Evolutionary conservation across 2,113 vertebrate species (phyloP).

Genomic region (Sinocyclocheilus grahami): DNA sequence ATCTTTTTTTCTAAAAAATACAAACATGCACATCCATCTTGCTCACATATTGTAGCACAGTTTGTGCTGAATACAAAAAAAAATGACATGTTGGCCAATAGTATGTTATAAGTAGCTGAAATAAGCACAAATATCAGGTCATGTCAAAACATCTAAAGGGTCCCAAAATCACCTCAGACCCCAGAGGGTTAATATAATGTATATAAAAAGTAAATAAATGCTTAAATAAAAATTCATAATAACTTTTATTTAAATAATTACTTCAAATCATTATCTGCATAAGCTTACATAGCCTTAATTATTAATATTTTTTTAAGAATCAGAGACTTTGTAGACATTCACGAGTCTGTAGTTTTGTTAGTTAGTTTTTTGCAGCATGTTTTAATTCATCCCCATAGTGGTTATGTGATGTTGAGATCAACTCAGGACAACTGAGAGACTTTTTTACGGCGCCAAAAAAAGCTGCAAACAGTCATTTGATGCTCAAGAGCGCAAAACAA

Average conservation of each 20-base stretch:
- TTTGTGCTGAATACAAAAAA: too few relatives aligned
- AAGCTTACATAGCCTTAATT: not conserved
- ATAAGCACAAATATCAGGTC: too few relatives aligned
- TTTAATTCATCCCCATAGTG: not conserved
- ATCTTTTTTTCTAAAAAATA: too few relatives aligned
- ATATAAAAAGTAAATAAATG: not conserved
- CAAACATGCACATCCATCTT: too few relatives aligned
- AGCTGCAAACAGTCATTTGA: not conserved
- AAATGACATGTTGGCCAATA: too few relatives aligned
- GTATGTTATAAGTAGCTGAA: too few relatives aligned
- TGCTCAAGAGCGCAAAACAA: not conserved
- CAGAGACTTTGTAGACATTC: not conserved
- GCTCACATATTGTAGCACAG: too few relatives aligned
- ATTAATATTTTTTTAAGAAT: not conserved
- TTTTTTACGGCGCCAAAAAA: not conserved
- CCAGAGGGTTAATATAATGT: too few relatives aligned
- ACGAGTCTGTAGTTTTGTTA: not conserved
- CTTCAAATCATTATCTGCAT: not conserved
- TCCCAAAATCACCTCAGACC: too few relatives aligned
- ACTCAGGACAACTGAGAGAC: not conserved
- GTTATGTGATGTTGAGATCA: conserved; percentile 6
- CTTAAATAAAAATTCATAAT: not conserved
- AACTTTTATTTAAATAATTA: not conserved
- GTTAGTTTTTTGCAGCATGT: not conserved
- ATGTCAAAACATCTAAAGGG: too few relatives aligned